These are phyloP conservation scores for Zoroaster sp. DNA, from an alignment of 53 echinoderm and acorn worm species.

Conservation along the genomic window DNA sequence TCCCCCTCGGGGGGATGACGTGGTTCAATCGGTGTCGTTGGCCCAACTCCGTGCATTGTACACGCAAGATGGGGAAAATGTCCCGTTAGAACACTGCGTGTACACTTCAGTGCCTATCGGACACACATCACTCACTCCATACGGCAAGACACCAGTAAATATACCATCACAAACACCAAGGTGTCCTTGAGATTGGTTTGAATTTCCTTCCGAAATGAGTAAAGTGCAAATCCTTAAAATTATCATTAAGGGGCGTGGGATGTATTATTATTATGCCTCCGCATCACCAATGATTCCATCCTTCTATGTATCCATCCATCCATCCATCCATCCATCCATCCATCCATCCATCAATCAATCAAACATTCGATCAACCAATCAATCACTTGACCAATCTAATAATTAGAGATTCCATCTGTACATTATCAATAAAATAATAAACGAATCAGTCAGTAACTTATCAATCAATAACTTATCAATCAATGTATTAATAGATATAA, in stretches of 20 bases:
- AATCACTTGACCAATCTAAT: neutral
- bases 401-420: neutral
- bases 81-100: neutral
- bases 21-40: constrained; percentile 58
- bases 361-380: no score
- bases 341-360: no score
- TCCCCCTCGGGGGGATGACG: constrained; percentile 20
- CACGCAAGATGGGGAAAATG: neutral
- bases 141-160: neutral
- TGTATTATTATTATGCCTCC: no score
- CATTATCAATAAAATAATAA: neutral
- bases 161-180: neutral
- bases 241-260: no score
- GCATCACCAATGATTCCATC: no score
- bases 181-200: constrained; percentile 1
- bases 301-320: no score
- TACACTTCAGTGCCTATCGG: neutral
- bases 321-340: no score
- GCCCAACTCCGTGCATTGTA: constrained; percentile 2
- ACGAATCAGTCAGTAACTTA: neutral
- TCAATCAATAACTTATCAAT: neutral
- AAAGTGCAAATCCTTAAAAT: no score
- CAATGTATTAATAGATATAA: neutral
- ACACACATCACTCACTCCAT: constrained; percentile 11
- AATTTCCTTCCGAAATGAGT: neutral